phyloP scores from a whole-genome alignment of 2,113 vertebrate genomes.

The Spermophilus dauricus region DNA sequence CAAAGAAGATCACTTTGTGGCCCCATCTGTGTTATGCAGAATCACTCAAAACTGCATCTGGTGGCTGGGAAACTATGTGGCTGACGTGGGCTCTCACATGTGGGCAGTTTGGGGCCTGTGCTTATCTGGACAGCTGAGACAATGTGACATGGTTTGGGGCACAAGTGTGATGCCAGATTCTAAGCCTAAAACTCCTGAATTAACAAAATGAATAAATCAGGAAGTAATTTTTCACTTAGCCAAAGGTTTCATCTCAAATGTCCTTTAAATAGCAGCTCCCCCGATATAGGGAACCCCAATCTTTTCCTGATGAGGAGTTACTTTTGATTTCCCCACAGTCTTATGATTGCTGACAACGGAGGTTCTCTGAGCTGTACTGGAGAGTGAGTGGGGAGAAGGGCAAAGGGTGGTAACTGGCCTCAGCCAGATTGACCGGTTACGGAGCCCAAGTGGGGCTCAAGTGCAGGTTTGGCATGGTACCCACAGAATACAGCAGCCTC shows the following conservation, averaged over 20 bases:
- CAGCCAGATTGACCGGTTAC: background rate
- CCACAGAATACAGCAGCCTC: background rate
- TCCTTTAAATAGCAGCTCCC: slow-evolving; percentile 73
- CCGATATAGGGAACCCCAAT: slow-evolving; percentile 64
- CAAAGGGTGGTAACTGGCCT: background rate
- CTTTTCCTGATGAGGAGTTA: slow-evolving; percentile 69
- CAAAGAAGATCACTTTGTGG: background rate
- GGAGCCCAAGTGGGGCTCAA: background rate
- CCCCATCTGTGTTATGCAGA: background rate
- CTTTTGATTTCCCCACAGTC: slow-evolving; percentile 73
- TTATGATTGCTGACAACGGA: slow-evolving; percentile 72
- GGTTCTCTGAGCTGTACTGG: background rate
- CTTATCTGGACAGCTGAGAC: background rate
- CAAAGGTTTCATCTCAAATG: slow-evolving; percentile 34
- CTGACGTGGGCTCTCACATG: rapidly evolving
- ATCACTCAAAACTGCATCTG: background rate
- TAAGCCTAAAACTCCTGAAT: slow-evolving; percentile 67
- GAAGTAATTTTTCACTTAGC: slow-evolving; percentile 78
- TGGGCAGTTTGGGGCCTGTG: slow-evolving; percentile 1
- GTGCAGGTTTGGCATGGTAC: background rate
- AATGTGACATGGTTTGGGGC: background rate
- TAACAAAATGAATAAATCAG: slow-evolving; percentile 72
- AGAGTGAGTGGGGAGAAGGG: background rate
- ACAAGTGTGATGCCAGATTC: background rate
- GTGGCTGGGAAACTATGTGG: background rate